Conservation (phyloP, 2,888 invertebrate species). For the Tinea pellionella region DNA sequence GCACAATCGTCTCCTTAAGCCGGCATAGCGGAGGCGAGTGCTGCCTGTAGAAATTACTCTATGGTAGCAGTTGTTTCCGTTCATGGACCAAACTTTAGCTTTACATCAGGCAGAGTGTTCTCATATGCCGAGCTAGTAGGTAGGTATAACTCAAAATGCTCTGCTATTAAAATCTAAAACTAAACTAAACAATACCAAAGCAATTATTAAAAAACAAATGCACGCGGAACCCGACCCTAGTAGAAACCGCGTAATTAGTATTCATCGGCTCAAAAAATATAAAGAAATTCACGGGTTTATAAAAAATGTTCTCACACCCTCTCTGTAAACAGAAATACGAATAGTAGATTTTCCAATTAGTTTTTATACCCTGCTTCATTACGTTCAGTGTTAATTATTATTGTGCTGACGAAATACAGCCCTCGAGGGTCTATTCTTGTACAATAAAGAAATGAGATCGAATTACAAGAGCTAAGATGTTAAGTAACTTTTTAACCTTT, state of each 20-base stretch:
- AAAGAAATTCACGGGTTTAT: not conserved
- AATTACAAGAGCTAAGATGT: not conserved
- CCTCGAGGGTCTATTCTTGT: not conserved
- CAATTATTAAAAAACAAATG: not conserved
- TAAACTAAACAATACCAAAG: not conserved
- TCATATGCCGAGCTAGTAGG: too few relatives aligned
- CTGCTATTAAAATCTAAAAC: not conserved
- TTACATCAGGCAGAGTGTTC: too few relatives aligned
- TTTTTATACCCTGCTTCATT: slow-evolving; percentile 66
- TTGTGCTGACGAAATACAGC: slow-evolving; percentile 53
- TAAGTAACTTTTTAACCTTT: too few relatives aligned
- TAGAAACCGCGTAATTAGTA: not conserved
- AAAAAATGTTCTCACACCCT: not conserved
- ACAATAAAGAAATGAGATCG: not conserved
- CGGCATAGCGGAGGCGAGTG: too few relatives aligned
- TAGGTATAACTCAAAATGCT: too few relatives aligned
- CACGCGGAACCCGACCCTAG: not conserved
- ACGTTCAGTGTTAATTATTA: slow-evolving; percentile 67
- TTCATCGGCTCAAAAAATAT: not conserved
- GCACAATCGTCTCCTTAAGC: too few relatives aligned
- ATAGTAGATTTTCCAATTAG: slow-evolving; percentile 43
- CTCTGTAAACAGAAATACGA: not conserved
- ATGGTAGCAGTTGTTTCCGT: too few relatives aligned
- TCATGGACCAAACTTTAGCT: too few relatives aligned
- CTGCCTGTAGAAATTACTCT: too few relatives aligned